Base-by-base conservation (phyloP, 1,140 invertebrate species). In the Formica selysi region DNA sequence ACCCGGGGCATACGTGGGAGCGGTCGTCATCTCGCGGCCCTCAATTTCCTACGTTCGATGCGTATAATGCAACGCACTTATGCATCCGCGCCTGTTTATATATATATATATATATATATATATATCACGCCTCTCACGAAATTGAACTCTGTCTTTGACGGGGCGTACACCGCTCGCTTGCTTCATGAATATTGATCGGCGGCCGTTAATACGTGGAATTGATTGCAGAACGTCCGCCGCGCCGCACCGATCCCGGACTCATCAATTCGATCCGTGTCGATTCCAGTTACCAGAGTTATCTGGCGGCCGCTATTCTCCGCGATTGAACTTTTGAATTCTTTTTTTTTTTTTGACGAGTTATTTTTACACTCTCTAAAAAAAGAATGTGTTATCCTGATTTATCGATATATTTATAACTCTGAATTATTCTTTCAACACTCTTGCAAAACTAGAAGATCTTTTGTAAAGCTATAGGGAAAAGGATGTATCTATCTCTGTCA, bases 101-200 rank as follows among this genome's bases (percentile, higher is more conserved):
- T 51, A 48, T 85, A 26, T 59, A 68, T 78, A 57, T 68, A 38
- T 70, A 59, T n/a, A n/a, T 51, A 51, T 51, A 38, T 51, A 61
- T 87, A 87, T 92, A 93, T 90, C 92, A 93, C 91, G 92, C 67
- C 83, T 89, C 86, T 74, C 89, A 76, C 91, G 90, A 93, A 92
- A 94, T 94, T 93, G 93, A 92, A 93, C 91, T 92, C 91, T 91
- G 93, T 93, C 93, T 94, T 94, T 94, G 93, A 94, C 91, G 88
- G 86, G 81, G 76, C 84, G 86, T 81, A 85, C 68, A 79, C 78
- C 81, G 80, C 64, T 44, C 79, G 73, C 81, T 81, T 86, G 87
- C 86, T 90, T 92, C 92, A 94, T 94, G 93, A 94, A 94, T 94
- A 94, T 94, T 94, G 92, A 94, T 94, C 89, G 90, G 86, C 73